Evolutionary conservation across 2,113 vertebrate species (phyloP), one percentile per base, ranked within the genome.

Genomic region (Prunella himalayana): DNA sequence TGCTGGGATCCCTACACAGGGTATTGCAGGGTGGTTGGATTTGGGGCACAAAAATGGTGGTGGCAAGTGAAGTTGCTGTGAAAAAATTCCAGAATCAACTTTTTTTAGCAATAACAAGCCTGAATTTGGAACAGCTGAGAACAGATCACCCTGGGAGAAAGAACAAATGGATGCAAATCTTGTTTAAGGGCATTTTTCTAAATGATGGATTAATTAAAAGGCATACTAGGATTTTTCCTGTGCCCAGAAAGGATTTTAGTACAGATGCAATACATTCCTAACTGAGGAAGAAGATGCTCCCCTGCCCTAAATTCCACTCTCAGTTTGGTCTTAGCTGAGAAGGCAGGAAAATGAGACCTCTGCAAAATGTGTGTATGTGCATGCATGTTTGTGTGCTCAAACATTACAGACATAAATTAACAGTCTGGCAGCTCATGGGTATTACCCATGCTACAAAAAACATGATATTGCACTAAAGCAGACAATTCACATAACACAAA

Each of bases 401-500:
- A 95, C 78, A 27, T 70, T 50, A 71, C 42, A 91, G 68, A 84
- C 78, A 69, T 56, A 95, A 95, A 92, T 92, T 77, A 89, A 44
- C 42, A 92, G 53, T 60, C 87, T 85, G 86, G 89, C 82, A 94
- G 86, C 71, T 93, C 93, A 92, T 57, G 37, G 33, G 27, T 59
- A 81, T 39, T 89, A 83, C 79, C 93, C 91, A 75, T 87, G 66
- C 66, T 68, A 71, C 72, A 82, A 84, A 95, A 90, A 90, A 49
- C 78, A 95, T 64, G 69, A 93, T 89, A 86, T 11, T 92, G 88
- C 25, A 70, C 81, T 80, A 87, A 94, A 77, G 60, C 54, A 95
- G 92, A 71, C 65, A 87, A 76, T 95, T 95, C 95, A 89, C 71
- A 54, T 78, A 94, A 86, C 76, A 93, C 59, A 96, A 89, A 95